phyloP scores from a whole-genome alignment of 1,140 invertebrate species.

The Vanessa tameamea region DNA sequence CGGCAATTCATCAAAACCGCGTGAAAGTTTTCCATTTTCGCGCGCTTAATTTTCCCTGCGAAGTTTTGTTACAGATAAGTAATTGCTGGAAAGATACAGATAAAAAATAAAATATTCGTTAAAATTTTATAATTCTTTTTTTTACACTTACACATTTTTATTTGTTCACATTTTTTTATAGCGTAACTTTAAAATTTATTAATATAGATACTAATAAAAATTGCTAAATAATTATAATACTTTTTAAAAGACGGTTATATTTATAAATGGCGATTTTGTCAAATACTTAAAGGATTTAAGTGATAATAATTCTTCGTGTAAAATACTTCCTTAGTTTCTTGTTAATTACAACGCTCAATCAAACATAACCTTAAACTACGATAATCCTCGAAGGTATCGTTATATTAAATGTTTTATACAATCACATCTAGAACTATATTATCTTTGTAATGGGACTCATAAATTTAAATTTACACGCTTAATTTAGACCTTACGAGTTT shows the following conservation, averaged over 20 bases:
- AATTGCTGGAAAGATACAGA: conserved; percentile 21
- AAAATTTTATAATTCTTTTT: neutral
- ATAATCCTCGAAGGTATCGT: too few species aligned
- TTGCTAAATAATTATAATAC: too few species aligned
- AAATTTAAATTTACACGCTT: conserved; percentile 40
- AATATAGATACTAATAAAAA: too few species aligned
- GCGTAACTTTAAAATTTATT: too few species aligned
- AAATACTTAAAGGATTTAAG: too few species aligned
- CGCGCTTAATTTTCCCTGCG: conserved; percentile 43
- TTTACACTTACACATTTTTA: neutral
- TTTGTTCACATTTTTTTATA: neutral
- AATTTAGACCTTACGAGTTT: conserved; percentile 38
- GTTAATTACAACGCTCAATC: neutral
- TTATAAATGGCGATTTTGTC: too few species aligned
- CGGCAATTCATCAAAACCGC: conserved; percentile 56
- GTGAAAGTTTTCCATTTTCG: conserved; percentile 51
- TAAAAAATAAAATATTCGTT: neutral
- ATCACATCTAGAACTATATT: neutral
- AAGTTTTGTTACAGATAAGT: conserved; percentile 34
- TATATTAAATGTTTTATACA: neutral
- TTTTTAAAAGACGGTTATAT: too few species aligned
- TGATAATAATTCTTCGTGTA: too few species aligned
- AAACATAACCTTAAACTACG: neutral
- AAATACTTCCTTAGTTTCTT: neutral
- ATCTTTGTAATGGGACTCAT: conserved; percentile 18